Base-by-base conservation (phyloP, 2,797 vertebrate genomes). In the Acomys russatus region DNA sequence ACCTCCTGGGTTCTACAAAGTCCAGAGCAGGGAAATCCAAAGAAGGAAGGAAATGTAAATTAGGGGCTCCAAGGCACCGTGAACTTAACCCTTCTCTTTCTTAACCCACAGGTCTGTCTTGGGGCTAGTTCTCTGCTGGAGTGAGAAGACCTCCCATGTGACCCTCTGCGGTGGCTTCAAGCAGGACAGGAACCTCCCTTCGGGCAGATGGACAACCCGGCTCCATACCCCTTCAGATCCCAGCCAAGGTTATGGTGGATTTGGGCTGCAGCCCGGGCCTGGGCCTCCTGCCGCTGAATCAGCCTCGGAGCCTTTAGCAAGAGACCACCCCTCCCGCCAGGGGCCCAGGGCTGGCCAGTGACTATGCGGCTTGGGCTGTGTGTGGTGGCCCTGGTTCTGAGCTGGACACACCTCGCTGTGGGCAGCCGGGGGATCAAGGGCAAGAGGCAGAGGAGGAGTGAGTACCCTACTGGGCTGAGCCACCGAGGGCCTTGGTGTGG, bases 361-460 rank as follows among this genome's bases (percentile, higher is more conserved):
- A 99, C 99, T 99, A 99, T 99, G 99, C 99, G 99, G 99, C 99
- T 99, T 99, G 99, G 99, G 99, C 98, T 99, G 98, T 98, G 99
- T 98, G 98, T 99, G 98, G 99, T 99, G 99, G 98, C 99, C 99
- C 98, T 99, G 99, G 99, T 99, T 98, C 99, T 99, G 98, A 99
- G 99, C 99, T 99, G 99, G 97, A 99, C 99, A 98, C 99, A 99
- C 99, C 99, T 99, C 96, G 97, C 98, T 70, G 98, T 99, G 96
- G 97, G 98, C 98, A 97, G 98, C 97, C 99, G 98, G 97, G 98
- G 99, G 96, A 98, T 98, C 98, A 99, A 99, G 98, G 99, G 99
- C 97, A 99, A 99, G 98, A 99, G 99, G 98, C 99, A 99, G 98
- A 99, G 99, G 98, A 99, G 99, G 98, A 99, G 99, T 99, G 99